Conservation (phyloP, 2,888 invertebrate genomes). For the Laothoe populi region DNA sequence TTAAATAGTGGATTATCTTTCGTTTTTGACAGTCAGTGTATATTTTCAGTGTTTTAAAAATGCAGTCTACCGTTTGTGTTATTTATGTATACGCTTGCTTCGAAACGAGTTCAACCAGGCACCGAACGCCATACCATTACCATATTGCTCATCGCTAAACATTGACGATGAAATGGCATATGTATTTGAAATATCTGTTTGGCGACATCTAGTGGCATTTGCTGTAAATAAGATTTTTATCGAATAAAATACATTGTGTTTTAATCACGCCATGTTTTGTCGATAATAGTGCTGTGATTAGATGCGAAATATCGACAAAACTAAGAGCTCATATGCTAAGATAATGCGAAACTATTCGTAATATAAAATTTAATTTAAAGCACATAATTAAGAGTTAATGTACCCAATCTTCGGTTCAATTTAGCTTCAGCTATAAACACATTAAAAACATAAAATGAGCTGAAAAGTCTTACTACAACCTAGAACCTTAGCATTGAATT, state of each 20-base stretch:
- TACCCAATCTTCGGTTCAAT: no score
- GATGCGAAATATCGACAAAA: neutral
- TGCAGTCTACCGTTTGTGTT: neutral
- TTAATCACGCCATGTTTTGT: no score
- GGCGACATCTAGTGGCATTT: slow-evolving; percentile 6
- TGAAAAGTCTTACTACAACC: no score
- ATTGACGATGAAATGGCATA: slow-evolving; percentile 2
- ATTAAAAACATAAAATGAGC: no score
- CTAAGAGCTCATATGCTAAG: neutral
- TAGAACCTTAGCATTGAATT: no score
- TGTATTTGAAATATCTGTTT: slow-evolving; percentile 7
- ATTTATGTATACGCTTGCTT: neutral
- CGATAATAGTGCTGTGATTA: neutral
- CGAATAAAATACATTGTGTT: neutral
- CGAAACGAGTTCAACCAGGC: slow-evolving; percentile 16
- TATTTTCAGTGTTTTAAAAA: slow-evolving; percentile 1
- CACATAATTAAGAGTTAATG: no score
- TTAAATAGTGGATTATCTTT: no score
- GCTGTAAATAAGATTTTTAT: neutral
- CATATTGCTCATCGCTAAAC: slow-evolving; percentile 15
- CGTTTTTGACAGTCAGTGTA: no score
- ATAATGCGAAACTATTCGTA: no score
- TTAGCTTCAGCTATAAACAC: no score
- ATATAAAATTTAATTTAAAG: no score
- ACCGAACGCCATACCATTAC: slow-evolving; percentile 20